Percentiles rank a stretch among this genome's conserved stretches.
phyloP scores from a whole-genome alignment of 1,140 invertebrate species.

The Hormaphis cornu region DNA sequence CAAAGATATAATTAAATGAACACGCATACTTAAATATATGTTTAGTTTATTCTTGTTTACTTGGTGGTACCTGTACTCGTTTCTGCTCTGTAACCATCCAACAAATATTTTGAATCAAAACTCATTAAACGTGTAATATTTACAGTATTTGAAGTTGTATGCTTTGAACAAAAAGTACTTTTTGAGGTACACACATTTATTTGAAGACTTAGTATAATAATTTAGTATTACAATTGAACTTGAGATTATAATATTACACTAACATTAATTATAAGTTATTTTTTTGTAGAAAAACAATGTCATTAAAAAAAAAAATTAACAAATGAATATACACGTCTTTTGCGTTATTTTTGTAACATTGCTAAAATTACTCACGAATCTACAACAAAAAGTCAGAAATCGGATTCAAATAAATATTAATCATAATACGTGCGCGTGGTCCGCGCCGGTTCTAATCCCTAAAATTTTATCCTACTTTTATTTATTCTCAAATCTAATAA shows the following conservation, averaged over 20 bases:
- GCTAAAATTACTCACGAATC: too few relatives aligned
- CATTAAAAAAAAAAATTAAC: conserved; percentile 9
- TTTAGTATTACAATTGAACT: conserved; percentile 1
- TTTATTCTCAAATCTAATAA: too few relatives aligned
- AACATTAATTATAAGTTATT: conserved; percentile 4
- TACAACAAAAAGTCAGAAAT: too few relatives aligned
- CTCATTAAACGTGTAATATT: neutral
- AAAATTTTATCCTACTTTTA: too few relatives aligned
- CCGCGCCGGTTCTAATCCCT: too few relatives aligned
- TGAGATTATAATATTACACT: conserved; percentile 17
- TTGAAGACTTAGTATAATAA: conserved; percentile 16
- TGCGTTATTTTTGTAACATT: neutral
- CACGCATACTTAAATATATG: neutral
- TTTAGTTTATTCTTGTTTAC: neutral
- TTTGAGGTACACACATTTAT: neutral
- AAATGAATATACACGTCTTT: neutral
- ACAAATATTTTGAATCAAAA: conserved; percentile 2
- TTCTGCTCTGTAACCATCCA: neutral
- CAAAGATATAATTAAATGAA: neutral
- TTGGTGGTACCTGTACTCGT: neutral
- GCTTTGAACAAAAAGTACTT: conserved; percentile 2
- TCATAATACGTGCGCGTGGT: too few relatives aligned
- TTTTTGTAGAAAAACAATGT: neutral
- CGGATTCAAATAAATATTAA: too few relatives aligned
- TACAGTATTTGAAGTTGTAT: neutral